phyloP scores from a whole-genome alignment of 1,140 invertebrate genomes.

The Metaphire vulgaris region DNA sequence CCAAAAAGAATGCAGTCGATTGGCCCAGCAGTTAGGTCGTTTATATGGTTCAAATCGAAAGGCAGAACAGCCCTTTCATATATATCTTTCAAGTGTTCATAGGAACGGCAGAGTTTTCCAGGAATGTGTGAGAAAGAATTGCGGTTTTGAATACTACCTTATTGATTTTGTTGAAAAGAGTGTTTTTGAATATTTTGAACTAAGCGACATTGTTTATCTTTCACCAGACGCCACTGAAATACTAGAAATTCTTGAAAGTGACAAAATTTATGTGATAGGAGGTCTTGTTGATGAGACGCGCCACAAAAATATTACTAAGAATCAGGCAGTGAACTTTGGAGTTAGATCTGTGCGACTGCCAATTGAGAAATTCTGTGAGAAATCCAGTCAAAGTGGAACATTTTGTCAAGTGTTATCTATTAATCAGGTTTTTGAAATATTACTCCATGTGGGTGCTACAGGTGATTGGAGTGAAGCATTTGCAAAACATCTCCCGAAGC shows the following conservation, averaged over 20 bases:
- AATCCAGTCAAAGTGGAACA: slow-evolving; percentile 26
- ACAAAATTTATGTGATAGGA: slow-evolving; percentile 51
- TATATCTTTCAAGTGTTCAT: slow-evolving; percentile 35
- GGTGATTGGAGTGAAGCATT: slow-evolving; percentile 40
- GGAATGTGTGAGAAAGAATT: slow-evolving; percentile 37
- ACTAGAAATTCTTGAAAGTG: slow-evolving; percentile 36
- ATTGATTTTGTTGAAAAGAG: slow-evolving; percentile 35
- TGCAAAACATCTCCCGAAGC: slow-evolving; percentile 35
- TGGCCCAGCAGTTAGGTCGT: slow-evolving; percentile 38
- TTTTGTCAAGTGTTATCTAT: slow-evolving; percentile 36
- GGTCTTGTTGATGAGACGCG: slow-evolving; percentile 51
- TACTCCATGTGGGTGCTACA: slow-evolving; percentile 36
- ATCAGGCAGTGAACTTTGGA: slow-evolving; percentile 22
- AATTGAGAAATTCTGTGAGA: slow-evolving; percentile 37
- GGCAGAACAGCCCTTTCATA: slow-evolving; percentile 33
- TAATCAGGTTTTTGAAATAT: slow-evolving; percentile 47
- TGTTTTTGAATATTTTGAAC: slow-evolving; percentile 37
- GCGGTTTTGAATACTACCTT: slow-evolving; percentile 37
- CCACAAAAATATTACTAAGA: slow-evolving; percentile 35
- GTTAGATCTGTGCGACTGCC: slow-evolving; percentile 35
- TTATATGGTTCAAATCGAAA: slow-evolving; percentile 38
- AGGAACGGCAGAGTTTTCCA: slow-evolving; percentile 33
- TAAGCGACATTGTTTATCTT: slow-evolving; percentile 43
- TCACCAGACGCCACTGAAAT: slow-evolving; percentile 43
- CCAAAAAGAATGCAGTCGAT: slow-evolving; percentile 36